A percentile compares a stretch with the other conserved stretches of the same genome.
Conservation (phyloP, 2,113 vertebrate species). For the Chloebia gouldiae region DNA sequence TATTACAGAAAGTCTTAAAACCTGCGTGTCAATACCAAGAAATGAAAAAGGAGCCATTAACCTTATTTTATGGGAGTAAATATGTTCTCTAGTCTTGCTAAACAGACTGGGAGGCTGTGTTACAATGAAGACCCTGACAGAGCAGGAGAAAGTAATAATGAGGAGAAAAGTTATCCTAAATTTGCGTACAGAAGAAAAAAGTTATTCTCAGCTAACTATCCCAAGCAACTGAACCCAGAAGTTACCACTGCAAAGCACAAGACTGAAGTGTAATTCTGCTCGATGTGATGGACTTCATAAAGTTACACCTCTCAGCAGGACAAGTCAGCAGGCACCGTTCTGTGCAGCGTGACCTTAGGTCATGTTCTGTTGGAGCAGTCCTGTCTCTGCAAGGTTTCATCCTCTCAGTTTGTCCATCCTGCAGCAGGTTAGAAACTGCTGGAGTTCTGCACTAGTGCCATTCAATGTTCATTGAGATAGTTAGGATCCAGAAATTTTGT, state of each 20-base stretch:
- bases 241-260: neutral
- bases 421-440: neutral
- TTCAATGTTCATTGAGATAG: neutral
- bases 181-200: neutral
- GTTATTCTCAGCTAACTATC: neutral
- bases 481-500: neutral
- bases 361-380: fast-evolving
- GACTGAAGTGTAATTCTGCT: neutral
- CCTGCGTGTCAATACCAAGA: neutral
- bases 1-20: neutral
- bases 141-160: neutral
- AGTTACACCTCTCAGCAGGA: neutral
- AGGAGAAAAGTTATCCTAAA: neutral
- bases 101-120: neutral
- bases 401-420: neutral
- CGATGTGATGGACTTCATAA: neutral
- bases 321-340: neutral
- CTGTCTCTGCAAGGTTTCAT: neutral
- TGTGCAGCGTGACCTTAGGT: neutral
- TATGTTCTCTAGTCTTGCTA: neutral
- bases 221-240: neutral
- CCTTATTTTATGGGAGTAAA: neutral
- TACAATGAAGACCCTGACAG: neutral
- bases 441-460: neutral
- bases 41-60: neutral